Conservation (phyloP, 2,113 vertebrate genomes). For the Athene cunicularia region DNA sequence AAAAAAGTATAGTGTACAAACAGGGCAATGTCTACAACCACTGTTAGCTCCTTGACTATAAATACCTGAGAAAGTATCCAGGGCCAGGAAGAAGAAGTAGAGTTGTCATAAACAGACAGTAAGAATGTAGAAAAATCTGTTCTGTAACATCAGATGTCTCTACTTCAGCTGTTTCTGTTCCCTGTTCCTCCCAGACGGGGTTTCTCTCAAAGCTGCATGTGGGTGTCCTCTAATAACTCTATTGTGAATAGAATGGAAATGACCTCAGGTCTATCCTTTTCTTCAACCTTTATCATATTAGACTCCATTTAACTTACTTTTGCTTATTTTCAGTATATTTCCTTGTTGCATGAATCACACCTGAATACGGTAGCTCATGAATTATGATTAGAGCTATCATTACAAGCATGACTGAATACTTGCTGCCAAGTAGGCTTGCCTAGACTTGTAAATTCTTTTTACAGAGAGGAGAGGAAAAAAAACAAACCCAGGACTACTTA, state of each 20-base stretch:
- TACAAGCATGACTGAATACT: slow-evolving; percentile 35
- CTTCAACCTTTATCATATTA: background rate
- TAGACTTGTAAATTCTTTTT: background rate
- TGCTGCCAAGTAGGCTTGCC: background rate
- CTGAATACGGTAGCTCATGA: slow-evolving; percentile 11
- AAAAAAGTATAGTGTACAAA: background rate
- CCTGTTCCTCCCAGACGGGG: background rate
- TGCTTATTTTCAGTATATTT: background rate
- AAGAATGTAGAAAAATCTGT: background rate
- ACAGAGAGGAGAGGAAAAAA: background rate
- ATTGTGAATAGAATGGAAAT: background rate
- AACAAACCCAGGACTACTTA: background rate
- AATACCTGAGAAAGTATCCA: background rate
- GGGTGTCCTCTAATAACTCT: background rate
- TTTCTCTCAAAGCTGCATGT: background rate
- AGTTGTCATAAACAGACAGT: background rate
- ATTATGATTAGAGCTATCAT: slow-evolving; percentile 25
- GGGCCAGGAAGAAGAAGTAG: background rate
- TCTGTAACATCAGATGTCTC: background rate
- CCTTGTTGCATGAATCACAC: background rate
- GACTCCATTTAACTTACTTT: background rate
- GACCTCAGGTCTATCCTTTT: background rate
- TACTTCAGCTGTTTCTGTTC: background rate
- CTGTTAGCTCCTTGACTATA: background rate
- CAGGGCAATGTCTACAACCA: background rate